Evolutionary conservation across 2,797 vertebrate species (phyloP), one percentile per base, ranked within the genome.

Genomic region (Pantherophis alleghaniensis): DNA sequence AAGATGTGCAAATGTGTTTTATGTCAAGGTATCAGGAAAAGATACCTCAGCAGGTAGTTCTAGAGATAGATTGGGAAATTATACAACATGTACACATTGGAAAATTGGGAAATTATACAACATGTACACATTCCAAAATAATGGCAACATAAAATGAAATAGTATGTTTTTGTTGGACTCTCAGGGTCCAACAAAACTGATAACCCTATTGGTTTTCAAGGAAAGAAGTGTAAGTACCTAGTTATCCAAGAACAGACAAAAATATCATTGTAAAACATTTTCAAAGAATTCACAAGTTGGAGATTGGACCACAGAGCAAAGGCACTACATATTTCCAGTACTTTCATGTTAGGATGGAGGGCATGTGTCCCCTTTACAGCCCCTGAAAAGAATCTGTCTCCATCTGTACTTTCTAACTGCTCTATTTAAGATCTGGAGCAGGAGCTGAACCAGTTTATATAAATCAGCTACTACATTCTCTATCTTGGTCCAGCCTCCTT

Each of bases 311-410:
- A 22, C 24, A 56, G 5, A 88, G 12, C 55, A 59, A 47, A 94
- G n/a, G 90, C 83, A 94, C 74, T 86, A 94, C 59, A 22, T 57
- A 60, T 92, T 94, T 92, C 87, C 51, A 0, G 20, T 37, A 83
- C 37, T 24, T 83, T 83, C 37, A 47, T 47, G 9, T 83, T 47
- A 42, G 37, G 20, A 5, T 12, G 10, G 74, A 42, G 20, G 10
- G 37, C 74, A 47, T 2, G 4, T 47, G 10, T 24, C 74, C 47
- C 2, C 74, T 83, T 83, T 83, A 83, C 74, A 12, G 74, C 10
- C 20, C 37, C 74, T 83, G 74, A 47, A 83, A 83, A 83, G 4
- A 83, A 12, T 47, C 10, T 24, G 20, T 47, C 37, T 83, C 37
- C 20, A 47, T 24, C 37, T 47, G 20, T 24, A 24, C 42, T 83